Evolutionary conservation across 2,797 vertebrate genomes (phyloP), one percentile per base, ranked within the genome.

Genomic region (Pipistrellus pipistrellus): DNA sequence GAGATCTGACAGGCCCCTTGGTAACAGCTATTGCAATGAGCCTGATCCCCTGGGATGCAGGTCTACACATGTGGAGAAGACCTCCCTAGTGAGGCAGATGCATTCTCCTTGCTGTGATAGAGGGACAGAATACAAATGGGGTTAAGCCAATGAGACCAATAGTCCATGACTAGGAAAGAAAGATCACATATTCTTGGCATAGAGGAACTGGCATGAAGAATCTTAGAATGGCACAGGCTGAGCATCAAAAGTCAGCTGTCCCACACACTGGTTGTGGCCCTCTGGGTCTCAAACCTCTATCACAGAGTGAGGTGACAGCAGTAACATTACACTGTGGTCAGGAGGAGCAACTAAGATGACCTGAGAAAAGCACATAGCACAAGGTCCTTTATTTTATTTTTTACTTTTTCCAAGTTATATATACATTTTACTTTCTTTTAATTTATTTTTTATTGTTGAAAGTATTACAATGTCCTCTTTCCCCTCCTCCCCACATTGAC

Each of bases 101-200:
- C 35, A 17, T 0, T 44, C 17, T 51, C 13, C 81, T 59, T 25
- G 87, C 14, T 17, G 17, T 0, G 32, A n/a, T 0, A 53, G 41
- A 48, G 25, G 35, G 30, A 55, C 0, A 77, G 48, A 72, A 69
- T 6, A 48, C 4, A 95, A 66, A 14, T 2, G 11, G n/a, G 2
- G 4, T 44, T 25, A 66, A 66, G 55, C 48, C 69, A 84, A 87
- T 38, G 80, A 95, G 76, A 55, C 25, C 30, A n/a, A 69, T 30
- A 75, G 69, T 59, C 75, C 64, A 23, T 6, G n/a, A 73, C 13
- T 13, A n/a, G 41, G 35, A 69, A 91, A 64, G 35, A 64, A 89
- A 76, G 27, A 35, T 30, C 27, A 32, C 8, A 32, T 30, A 53
- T 51, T 82, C 18, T 38, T 5, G 7, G 8, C 27, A 82, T 46